Percentiles rank a stretch among this genome's conserved stretches.
These are phyloP conservation scores for Orchestia grillus DNA, from an alignment of 1,140 invertebrate species.

Conservation along the genomic window DNA sequence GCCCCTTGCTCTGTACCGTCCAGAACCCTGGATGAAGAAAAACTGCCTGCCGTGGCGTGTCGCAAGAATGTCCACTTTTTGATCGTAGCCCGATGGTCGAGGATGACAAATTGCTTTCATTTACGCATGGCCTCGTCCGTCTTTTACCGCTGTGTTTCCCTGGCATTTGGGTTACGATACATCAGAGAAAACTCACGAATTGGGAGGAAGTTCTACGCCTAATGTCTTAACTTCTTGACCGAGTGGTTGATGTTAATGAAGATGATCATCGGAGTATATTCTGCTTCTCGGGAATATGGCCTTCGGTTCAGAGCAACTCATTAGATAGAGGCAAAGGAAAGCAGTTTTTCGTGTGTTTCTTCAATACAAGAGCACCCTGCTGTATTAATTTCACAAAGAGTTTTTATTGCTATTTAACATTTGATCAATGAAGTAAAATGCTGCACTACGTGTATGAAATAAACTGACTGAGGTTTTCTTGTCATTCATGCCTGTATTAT, in stretches of 20 bases:
- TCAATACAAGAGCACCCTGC: too few species aligned
- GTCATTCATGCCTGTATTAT: too few species aligned
- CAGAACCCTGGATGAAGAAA: neutral
- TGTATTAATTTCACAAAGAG: neutral
- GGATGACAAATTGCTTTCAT: conserved; percentile 1
- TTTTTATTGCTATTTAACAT: neutral
- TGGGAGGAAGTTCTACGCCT: neutral
- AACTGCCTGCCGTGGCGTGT: neutral
- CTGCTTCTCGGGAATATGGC: neutral
- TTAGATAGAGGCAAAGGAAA: neutral
- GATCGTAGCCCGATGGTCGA: neutral
- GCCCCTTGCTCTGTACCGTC: neutral
- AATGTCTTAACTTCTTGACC: neutral
- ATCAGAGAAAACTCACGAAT: neutral
- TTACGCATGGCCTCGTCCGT: neutral
- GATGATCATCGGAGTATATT: neutral
- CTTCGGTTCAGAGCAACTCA: neutral
- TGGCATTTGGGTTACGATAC: neutral
- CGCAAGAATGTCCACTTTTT: neutral
- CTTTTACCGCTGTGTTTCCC: neutral
- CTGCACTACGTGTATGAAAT: too few species aligned
- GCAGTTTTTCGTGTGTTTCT: neutral
- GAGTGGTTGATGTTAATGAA: neutral
- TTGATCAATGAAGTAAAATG: neutral
- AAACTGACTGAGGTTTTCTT: too few species aligned